Conservation (phyloP, 2,113 vertebrate species). For the Stomatorhinus ivindoensis region DNA sequence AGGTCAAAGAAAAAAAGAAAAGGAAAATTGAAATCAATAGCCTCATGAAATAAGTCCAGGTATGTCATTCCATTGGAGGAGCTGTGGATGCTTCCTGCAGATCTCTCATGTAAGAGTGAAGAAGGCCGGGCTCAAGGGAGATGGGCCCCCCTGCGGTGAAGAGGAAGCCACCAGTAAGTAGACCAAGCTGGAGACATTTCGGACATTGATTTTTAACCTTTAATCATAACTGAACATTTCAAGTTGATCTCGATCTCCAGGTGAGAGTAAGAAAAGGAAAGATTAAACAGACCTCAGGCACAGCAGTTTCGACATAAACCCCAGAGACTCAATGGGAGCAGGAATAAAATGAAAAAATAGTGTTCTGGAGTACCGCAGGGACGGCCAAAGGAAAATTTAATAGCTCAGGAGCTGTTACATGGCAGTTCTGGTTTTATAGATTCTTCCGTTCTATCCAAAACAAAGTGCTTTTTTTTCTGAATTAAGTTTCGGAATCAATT, state of each 20-base stretch:
- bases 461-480: neutral
- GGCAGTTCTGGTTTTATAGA: neutral
- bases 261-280: conserved; percentile 13
- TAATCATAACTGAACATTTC: conserved; percentile 29
- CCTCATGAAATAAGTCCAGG: conserved; percentile 23
- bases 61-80: conserved; percentile 29
- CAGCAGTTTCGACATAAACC: conserved; percentile 8
- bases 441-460: neutral
- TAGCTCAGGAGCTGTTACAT: neutral
- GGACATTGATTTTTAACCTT: conserved; percentile 24
- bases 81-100: conserved; percentile 11
- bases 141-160: conserved; percentile 9
- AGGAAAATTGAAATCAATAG: conserved; percentile 25
- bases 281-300: conserved; percentile 18
- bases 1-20: conserved; percentile 23
- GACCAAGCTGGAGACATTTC: conserved; percentile 11
- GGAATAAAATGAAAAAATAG: conserved; percentile 5
- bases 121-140: neutral
- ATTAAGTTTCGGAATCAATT: neutral
- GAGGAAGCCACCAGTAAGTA: conserved; percentile 16
- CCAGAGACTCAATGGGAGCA: neutral
- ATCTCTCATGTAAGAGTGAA: conserved; percentile 15
- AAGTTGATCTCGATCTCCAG: conserved; percentile 11
- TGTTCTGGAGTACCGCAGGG: neutral
- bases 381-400: too few species aligned